A percentile compares a stretch with the other conserved stretches of the same genome.
Evolutionary conservation across 2,888 invertebrate genomes (phyloP).

Genomic region (Bombylius discolor): DNA sequence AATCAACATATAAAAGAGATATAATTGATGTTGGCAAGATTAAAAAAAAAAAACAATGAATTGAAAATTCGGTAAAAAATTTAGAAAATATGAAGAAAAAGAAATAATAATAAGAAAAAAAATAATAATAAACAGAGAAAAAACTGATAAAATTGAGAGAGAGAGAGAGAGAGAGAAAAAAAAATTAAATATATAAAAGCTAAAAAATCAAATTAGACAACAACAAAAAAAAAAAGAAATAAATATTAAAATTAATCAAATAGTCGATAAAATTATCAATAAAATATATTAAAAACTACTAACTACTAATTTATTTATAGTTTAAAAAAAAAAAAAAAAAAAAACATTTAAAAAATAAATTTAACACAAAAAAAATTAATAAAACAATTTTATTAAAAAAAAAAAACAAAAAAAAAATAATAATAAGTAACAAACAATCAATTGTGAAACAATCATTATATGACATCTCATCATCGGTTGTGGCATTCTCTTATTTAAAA

Average conservation of each 20-base stretch:
- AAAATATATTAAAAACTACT: slow-evolving; percentile 5
- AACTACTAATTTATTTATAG: not conserved
- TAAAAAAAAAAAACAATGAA: too few species aligned
- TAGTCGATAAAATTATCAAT: not conserved
- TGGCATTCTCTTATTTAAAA: slow-evolving; percentile 6
- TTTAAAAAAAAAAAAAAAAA: slow-evolving; percentile 5
- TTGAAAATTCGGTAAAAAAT: too few species aligned
- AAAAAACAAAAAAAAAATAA: slow-evolving; percentile 11
- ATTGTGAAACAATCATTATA: slow-evolving; percentile 20
- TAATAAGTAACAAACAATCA: slow-evolving; percentile 16
- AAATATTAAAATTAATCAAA: not conserved
- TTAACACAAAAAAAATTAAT: slow-evolving; percentile 2
- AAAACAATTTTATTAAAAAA: slow-evolving; percentile 2
- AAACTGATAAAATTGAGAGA: not conserved
- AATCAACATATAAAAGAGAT: too few species aligned
- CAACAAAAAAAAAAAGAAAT: slow-evolving; percentile 4
- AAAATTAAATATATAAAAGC: not conserved
- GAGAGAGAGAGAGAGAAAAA: not conserved
- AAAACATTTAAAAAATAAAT: too few species aligned
- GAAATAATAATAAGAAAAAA: not conserved
- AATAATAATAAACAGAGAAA: not conserved
- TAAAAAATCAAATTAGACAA: slow-evolving; percentile 1
- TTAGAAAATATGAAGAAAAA: not conserved
- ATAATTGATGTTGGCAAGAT: too few species aligned
- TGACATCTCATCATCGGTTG: slow-evolving; percentile 10